Percentiles rank a stretch among this genome's conserved stretches.
Evolutionary conservation across 2,113 vertebrate species (phyloP).

Genomic region (Corvus moneduloides): DNA sequence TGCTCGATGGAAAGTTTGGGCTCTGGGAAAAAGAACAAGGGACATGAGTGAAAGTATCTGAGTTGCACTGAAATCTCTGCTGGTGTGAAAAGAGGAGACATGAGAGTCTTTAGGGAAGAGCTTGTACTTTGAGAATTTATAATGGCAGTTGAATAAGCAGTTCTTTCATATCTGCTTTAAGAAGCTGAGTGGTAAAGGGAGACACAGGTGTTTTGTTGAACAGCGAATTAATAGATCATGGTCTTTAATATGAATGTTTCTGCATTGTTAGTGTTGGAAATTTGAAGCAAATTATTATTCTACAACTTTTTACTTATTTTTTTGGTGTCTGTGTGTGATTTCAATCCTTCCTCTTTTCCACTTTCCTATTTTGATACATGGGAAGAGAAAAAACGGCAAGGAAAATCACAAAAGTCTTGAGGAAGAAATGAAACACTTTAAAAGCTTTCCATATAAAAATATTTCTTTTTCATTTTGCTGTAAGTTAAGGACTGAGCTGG

Average conservation of each 20-base stretch:
- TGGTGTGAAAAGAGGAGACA: neutral
- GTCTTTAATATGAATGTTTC: neutral
- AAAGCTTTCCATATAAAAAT: neutral
- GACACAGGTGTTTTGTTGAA: neutral
- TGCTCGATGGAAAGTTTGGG: neutral
- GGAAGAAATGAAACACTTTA: neutral
- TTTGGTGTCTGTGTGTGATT: rapidly evolving
- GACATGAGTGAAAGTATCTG: neutral
- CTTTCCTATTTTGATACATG: neutral
- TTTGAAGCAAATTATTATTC: neutral
- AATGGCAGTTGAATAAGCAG: neutral
- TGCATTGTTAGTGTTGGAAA: neutral
- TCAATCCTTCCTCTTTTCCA: neutral
- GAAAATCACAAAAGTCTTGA: neutral
- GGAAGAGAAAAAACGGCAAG: neutral
- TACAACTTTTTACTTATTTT: neutral
- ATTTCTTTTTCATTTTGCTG: neutral
- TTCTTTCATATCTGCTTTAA: neutral
- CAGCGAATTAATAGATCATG: neutral
- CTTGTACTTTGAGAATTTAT: neutral
- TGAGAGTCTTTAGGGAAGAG: neutral
- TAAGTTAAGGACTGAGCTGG: neutral
- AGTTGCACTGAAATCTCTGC: neutral
- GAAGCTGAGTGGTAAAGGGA: neutral
- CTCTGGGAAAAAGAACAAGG: neutral